phyloP scores from a whole-genome alignment of 2,888 invertebrate genomes.

The Tolmerus cingulatus region DNA sequence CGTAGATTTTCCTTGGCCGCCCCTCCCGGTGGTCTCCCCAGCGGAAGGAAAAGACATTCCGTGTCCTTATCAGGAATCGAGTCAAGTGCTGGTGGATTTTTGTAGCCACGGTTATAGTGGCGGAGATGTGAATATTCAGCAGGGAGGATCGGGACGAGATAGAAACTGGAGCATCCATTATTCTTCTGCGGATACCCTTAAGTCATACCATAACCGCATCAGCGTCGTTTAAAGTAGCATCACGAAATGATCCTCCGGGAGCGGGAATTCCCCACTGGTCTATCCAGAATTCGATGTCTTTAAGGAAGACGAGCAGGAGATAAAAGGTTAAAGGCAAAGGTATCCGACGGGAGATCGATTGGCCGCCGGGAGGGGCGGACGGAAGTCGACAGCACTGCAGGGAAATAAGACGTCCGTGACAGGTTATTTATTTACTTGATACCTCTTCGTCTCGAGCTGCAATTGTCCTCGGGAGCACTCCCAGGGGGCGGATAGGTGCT shows the following conservation, averaged over 20 bases:
- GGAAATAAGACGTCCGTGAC: constrained; percentile 28
- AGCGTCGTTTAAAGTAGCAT: constrained; percentile 38
- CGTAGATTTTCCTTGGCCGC: constrained; percentile 14
- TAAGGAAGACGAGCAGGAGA: constrained; percentile 25
- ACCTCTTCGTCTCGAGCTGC: background rate
- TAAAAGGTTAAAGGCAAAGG: constrained; percentile 21
- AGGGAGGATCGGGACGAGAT: background rate
- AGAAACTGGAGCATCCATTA: constrained; percentile 25
- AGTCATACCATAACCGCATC: constrained; percentile 38
- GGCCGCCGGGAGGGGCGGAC: background rate
- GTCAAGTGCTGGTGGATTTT: constrained; percentile 28
- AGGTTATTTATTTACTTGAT: constrained; percentile 29
- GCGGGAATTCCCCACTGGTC: constrained; percentile 1
- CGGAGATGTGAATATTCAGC: constrained; percentile 27
- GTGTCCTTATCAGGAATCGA: constrained; percentile 38
- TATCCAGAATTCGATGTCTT: constrained; percentile 24
- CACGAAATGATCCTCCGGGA: constrained; percentile 17
- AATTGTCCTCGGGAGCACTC: background rate
- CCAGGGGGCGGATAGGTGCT: background rate
- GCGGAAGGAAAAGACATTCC: constrained; percentile 12
- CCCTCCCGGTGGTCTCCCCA: background rate
- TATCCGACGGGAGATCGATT: background rate
- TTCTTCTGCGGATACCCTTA: constrained; percentile 26
- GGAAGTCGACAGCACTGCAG: background rate
- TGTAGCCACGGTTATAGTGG: background rate